Evolutionary conservation across 23 tunicate genomes (phyloP).

Genomic region (Trididemnum nubilum): DNA sequence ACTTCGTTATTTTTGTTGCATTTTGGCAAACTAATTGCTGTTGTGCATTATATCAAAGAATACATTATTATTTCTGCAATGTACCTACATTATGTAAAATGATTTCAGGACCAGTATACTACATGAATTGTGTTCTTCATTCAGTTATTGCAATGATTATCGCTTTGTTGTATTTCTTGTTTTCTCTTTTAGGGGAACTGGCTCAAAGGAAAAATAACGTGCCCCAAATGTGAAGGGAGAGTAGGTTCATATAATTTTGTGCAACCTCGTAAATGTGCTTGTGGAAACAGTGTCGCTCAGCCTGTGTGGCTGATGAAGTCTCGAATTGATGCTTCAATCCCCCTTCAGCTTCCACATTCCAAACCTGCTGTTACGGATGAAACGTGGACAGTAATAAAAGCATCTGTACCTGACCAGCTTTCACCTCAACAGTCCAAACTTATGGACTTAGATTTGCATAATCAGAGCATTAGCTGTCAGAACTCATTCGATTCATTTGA

Average conservation of each 20-base stretch:
- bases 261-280: conserved; percentile 48
- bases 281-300: conserved; percentile 22
- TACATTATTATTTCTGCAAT: no score
- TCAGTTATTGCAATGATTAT: no score
- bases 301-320: conserved; percentile 68
- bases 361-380: conserved; percentile 1
- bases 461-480: background rate
- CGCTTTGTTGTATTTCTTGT: no score
- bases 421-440: background rate
- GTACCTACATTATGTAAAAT: no score
- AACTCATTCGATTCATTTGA: no score
- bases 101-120: no score
- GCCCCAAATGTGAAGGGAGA: conserved; percentile 59
- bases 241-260: conserved; percentile 58
- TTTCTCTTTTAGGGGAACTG: conserved; percentile 47
- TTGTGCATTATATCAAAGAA: no score
- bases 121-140: no score
- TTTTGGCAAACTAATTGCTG: no score
- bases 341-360: background rate
- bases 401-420: background rate
- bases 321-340: conserved; percentile 29
- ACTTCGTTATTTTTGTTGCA: no score
- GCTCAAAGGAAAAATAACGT: conserved; percentile 53
- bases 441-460: background rate
- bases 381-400: conserved; percentile 18